phyloP scores from a whole-genome alignment of 2,888 invertebrate genomes.

The Acanthosepion lycidas region DNA sequence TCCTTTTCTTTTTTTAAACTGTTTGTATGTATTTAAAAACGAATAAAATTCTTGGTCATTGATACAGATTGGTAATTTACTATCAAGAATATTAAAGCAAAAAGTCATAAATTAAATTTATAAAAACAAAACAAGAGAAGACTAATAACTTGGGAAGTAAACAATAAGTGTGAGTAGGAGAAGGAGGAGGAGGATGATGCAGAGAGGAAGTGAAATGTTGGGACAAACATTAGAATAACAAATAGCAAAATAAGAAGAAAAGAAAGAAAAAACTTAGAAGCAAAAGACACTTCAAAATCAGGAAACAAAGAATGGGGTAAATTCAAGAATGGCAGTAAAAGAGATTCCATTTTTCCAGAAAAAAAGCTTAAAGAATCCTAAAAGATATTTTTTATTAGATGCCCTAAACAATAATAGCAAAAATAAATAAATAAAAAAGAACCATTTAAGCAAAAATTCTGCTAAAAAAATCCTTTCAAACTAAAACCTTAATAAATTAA shows the following conservation, averaged over 20 bases:
- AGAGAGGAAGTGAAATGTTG: not conserved
- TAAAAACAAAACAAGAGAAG: not conserved
- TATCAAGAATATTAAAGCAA: not conserved
- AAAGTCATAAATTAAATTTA: not conserved
- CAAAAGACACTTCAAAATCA: not conserved
- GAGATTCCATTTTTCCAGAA: not conserved
- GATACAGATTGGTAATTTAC: not conserved
- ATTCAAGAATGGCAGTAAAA: not conserved
- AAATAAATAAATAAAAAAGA: not conserved
- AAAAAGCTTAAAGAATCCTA: not conserved
- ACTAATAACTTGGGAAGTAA: not conserved
- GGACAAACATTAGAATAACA: not conserved
- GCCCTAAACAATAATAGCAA: not conserved
- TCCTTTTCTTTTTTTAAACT: not conserved
- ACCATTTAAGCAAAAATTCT: constrained; percentile 15
- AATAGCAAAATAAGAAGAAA: not conserved
- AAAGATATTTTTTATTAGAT: not conserved
- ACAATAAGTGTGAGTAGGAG: not conserved
- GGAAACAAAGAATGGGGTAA: constrained; percentile 6
- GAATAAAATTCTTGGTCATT: not conserved
- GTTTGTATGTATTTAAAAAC: not conserved
- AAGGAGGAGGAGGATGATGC: not conserved
- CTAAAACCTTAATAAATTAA: not conserved
- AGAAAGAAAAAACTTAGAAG: not conserved
- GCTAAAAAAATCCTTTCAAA: not conserved